phyloP scores from a whole-genome alignment of 2,888 invertebrate genomes.

The Hydrotaea cyrtoneurina region DNA sequence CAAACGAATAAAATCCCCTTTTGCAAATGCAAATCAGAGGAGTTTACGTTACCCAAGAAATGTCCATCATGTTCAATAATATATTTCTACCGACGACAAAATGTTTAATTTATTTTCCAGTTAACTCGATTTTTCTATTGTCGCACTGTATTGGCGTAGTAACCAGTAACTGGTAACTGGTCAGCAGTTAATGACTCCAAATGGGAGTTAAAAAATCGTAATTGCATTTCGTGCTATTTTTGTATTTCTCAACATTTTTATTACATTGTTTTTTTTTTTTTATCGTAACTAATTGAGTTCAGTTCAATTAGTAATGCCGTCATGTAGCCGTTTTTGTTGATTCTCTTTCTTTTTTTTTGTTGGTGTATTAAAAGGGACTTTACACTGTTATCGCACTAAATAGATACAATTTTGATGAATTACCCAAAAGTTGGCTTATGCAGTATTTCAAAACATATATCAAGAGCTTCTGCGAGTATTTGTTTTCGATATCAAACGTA shows the following conservation, averaged over 20 bases:
- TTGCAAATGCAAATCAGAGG: too few relatives aligned
- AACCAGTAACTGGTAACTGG: too few relatives aligned
- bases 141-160: background rate
- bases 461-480: too few relatives aligned
- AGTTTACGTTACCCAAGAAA: too few relatives aligned
- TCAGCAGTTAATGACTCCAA: background rate
- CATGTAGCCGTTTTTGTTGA: background rate
- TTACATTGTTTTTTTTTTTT: background rate
- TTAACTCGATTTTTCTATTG: background rate
- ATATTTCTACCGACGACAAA: too few relatives aligned
- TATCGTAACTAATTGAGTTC: conserved; percentile 3
- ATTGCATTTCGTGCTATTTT: conserved; percentile 23
- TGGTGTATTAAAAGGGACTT: conserved; percentile 23
- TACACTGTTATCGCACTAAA: conserved; percentile 7
- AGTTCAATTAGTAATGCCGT: conserved; percentile 26
- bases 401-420: background rate
- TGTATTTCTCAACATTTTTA: background rate
- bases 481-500: too few relatives aligned
- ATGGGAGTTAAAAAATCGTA: conserved; percentile 10
- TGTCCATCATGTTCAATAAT: too few relatives aligned
- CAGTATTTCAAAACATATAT: too few relatives aligned
- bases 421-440: too few relatives aligned
- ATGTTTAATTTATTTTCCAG: too few relatives aligned
- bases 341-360: background rate
- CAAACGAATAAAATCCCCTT: too few relatives aligned